Percentiles rank a stretch among this genome's conserved stretches.
These are phyloP conservation scores for Nyctalus aviator DNA, from an alignment of 2,797 vertebrate genomes.

Conservation along the genomic window DNA sequence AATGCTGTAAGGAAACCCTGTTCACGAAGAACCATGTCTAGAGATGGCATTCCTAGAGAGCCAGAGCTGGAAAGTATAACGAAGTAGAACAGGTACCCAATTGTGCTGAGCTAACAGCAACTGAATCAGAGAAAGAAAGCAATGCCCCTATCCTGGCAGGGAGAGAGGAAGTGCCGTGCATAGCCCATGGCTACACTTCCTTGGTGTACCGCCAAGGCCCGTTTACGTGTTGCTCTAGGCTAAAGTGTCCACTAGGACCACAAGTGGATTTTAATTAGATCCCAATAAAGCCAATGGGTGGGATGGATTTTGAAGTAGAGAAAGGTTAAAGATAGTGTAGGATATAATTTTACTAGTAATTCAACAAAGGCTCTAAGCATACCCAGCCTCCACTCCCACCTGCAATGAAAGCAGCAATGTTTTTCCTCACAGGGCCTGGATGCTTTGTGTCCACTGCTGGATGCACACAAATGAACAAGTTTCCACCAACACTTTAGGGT, in stretches of 20 bases:
- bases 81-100: background rate
- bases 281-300: no score
- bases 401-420: background rate
- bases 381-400: background rate
- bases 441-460: background rate
- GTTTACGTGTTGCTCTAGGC: background rate
- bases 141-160: no score
- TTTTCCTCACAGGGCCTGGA: background rate
- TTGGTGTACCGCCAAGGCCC: background rate
- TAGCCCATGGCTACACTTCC: background rate
- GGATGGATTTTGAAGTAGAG: background rate
- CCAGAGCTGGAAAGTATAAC: background rate
- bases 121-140: background rate
- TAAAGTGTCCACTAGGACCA: background rate
- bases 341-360: background rate
- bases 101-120: background rate
- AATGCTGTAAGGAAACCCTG: background rate
- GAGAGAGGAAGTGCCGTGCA: background rate
- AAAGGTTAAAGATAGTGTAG: background rate
- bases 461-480: accelerated
- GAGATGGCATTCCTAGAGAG: background rate
- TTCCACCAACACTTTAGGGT: background rate
- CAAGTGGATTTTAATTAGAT: background rate
- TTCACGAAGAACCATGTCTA: background rate
- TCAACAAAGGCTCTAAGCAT: background rate